Percentiles rank a stretch among this genome's conserved stretches.
Evolutionary conservation across 2,113 vertebrate genomes (phyloP).

Genomic region (Myxocyprinus asiaticus): DNA sequence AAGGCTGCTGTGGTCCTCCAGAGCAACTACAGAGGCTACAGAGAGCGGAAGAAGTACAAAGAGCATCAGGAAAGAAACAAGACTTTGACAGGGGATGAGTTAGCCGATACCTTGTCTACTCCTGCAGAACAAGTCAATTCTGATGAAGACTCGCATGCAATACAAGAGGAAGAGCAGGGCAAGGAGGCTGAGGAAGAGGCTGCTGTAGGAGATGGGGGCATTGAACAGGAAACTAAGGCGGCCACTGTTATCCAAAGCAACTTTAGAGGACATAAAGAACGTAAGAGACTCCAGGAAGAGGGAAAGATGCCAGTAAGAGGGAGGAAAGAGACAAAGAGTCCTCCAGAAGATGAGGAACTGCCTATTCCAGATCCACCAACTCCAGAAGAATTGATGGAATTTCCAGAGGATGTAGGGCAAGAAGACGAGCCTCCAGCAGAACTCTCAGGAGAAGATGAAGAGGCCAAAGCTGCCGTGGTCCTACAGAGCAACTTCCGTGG

Average conservation of each 20-base stretch:
- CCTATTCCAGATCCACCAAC: not conserved
- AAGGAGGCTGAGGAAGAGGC: slow-evolving; percentile 46
- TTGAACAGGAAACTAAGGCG: slow-evolving; percentile 67
- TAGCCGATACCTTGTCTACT: slow-evolving; percentile 6
- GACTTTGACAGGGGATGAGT: slow-evolving; percentile 59
- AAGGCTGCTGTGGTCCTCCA: slow-evolving; percentile 73
- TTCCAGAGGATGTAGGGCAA: slow-evolving; percentile 21
- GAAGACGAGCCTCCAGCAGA: not conserved
- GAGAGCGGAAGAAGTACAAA: slow-evolving; percentile 77
- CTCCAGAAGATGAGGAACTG: slow-evolving; percentile 25
- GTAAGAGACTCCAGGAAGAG: slow-evolving; percentile 65
- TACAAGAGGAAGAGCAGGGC: slow-evolving; percentile 59
- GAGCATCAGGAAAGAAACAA: slow-evolving; percentile 57
- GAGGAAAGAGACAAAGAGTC: slow-evolving; percentile 44
- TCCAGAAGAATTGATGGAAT: slow-evolving; percentile 20
- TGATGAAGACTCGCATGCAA: slow-evolving; percentile 34
- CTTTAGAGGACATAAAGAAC: slow-evolving; percentile 74
- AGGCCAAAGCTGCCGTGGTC: slow-evolving; percentile 63
- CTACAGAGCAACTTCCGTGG: slow-evolving; percentile 79
- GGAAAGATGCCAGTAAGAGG: slow-evolving; percentile 55
- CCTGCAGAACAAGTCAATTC: slow-evolving; percentile 15
- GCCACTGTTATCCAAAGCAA: slow-evolving; percentile 77
- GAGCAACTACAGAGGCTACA: slow-evolving; percentile 77
- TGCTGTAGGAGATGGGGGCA: slow-evolving; percentile 56
- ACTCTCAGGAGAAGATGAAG: slow-evolving; percentile 23